Conservation (phyloP, 2,797 vertebrate species). For the Vipera ursinii region DNA sequence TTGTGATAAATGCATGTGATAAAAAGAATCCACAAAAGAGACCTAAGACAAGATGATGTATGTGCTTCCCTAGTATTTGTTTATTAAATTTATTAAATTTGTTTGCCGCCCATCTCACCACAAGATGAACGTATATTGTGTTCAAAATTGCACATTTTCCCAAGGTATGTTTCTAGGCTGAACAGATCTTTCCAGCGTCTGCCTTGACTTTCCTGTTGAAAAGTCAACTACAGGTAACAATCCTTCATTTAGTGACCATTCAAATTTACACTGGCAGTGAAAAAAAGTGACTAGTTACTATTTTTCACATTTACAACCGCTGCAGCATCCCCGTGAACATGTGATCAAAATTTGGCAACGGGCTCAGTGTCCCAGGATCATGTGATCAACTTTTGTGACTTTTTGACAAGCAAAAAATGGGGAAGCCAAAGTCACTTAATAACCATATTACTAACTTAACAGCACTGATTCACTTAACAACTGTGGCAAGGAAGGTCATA, state of each 20-base stretch:
- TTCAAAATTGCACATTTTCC: not conserved
- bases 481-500: not conserved
- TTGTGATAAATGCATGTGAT: not conserved
- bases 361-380: not conserved
- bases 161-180: not conserved
- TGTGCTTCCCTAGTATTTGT: not conserved
- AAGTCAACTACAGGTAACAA: not conserved
- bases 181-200: not conserved
- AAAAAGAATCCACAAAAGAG: not conserved
- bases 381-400: not conserved
- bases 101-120: not conserved
- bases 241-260: not conserved
- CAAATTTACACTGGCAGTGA: not conserved
- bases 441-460: not conserved
- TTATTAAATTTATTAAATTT: not conserved
- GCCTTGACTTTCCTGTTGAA: not conserved
- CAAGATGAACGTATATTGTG: not conserved
- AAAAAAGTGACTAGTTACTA: not conserved
- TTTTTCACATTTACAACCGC: not conserved
- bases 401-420: not conserved
- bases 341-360: not conserved
- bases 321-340: not conserved
- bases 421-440: not conserved
- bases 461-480: not conserved
- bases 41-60: not conserved